Conservation (phyloP, 2,797 vertebrate species). For the Typhlichthys subterraneus region DNA sequence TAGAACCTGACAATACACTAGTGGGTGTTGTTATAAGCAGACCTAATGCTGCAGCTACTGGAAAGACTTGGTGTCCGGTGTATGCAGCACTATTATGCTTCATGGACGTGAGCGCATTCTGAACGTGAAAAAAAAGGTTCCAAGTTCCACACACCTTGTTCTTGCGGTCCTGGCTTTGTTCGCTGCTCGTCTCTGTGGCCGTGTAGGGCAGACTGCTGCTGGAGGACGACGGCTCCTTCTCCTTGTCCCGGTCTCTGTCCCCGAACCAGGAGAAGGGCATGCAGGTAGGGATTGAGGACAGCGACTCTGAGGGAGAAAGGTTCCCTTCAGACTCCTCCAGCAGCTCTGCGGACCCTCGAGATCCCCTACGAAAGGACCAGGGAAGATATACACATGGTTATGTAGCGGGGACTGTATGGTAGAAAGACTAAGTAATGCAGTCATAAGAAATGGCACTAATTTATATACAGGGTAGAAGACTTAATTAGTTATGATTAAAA, state of each 20-base stretch:
- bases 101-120: background rate
- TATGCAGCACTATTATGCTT: background rate
- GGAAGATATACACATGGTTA: background rate
- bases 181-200: constrained; percentile 74
- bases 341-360: constrained; percentile 87
- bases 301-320: constrained; percentile 87
- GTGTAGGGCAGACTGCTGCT: constrained; percentile 81
- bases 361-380: background rate
- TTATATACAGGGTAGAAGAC: no score
- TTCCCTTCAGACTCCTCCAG: constrained; percentile 86
- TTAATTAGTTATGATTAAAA: no score
- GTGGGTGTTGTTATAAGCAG: no score
- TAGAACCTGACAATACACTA: background rate
- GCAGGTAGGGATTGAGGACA: constrained; percentile 90
- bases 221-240: constrained; percentile 85
- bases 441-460: no score
- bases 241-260: constrained; percentile 84
- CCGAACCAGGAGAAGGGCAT: constrained; percentile 96
- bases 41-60: no score
- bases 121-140: background rate
- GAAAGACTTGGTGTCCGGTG: no score
- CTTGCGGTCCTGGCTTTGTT: constrained; percentile 84
- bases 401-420: background rate
- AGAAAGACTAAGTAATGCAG: no score
- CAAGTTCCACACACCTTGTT: constrained; percentile 77